These are phyloP conservation scores for Poecile montanus DNA, from an alignment of 2,797 vertebrate species.

Conservation along the genomic window DNA sequence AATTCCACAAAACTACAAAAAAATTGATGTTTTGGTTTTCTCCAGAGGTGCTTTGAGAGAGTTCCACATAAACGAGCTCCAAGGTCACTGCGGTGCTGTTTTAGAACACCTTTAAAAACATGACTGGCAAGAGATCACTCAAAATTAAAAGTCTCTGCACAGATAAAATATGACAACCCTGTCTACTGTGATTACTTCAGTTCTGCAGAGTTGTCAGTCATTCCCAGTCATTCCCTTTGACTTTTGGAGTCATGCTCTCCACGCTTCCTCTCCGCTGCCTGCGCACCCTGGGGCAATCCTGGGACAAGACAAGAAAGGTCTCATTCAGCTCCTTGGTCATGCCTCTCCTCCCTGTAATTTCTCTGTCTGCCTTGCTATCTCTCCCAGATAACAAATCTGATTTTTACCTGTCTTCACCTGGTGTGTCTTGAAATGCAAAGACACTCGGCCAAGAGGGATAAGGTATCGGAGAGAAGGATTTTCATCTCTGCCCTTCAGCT, in stretches of 20 bases:
- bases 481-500: not conserved
- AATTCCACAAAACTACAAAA: not conserved
- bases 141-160: conserved; percentile 14
- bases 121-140: conserved; percentile 12
- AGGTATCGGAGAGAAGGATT: not conserved
- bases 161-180: conserved; percentile 45
- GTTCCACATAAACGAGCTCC: not conserved
- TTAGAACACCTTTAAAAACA: conserved; percentile 5
- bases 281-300: not conserved
- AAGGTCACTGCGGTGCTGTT: not conserved
- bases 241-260: not conserved
- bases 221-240: not conserved
- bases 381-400: not conserved
- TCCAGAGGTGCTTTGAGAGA: not conserved
- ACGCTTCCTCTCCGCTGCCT: not conserved
- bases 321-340: not conserved
- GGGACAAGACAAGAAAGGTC: not conserved
- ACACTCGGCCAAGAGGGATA: not conserved
- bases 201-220: not conserved
- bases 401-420: not conserved
- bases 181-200: not conserved
- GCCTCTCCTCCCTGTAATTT: not conserved
- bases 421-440: not conserved
- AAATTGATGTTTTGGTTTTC: not conserved
- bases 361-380: not conserved